Evolutionary conservation across 2,888 invertebrate genomes (phyloP).

Genomic region (Latrodectus hesperus): DNA sequence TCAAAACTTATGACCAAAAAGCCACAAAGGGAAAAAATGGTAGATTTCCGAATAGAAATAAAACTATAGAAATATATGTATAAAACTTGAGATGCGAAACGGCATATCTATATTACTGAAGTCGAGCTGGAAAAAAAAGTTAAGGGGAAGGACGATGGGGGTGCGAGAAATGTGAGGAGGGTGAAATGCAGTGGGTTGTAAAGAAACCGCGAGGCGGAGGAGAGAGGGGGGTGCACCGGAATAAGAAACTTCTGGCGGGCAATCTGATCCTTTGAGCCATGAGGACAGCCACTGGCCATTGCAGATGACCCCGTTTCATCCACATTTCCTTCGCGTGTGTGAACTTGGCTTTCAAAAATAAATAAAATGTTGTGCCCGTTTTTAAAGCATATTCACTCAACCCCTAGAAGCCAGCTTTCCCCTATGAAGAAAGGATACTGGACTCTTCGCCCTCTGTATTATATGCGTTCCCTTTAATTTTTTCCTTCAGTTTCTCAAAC

Average conservation of each 20-base stretch:
- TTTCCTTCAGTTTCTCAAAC: neutral
- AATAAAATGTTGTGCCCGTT: conserved; percentile 47
- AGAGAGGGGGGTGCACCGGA: neutral
- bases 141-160: conserved; percentile 39
- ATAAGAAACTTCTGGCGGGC: conserved; percentile 60
- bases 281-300: conserved; percentile 60
- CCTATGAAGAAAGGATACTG: conserved; percentile 16
- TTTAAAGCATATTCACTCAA: conserved; percentile 49
- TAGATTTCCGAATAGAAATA: conserved; percentile 27
- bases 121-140: conserved; percentile 48
- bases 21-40: conserved; percentile 55
- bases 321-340: conserved; percentile 58
- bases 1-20: conserved; percentile 57
- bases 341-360: conserved; percentile 55
- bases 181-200: conserved; percentile 42
- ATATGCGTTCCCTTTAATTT: neutral
- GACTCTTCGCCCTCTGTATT: conserved; percentile 11
- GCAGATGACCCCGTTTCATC: conserved; percentile 66
- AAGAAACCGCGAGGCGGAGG: conserved; percentile 44
- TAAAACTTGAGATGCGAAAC: conserved; percentile 59
- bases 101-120: conserved; percentile 65
- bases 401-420: neutral
- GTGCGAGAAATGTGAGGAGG: conserved; percentile 3
- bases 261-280: conserved; percentile 61
- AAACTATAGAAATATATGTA: conserved; percentile 38